Evolutionary conservation across 2,888 invertebrate species (phyloP).

Genomic region (Thecocarcelia acutangulata): DNA sequence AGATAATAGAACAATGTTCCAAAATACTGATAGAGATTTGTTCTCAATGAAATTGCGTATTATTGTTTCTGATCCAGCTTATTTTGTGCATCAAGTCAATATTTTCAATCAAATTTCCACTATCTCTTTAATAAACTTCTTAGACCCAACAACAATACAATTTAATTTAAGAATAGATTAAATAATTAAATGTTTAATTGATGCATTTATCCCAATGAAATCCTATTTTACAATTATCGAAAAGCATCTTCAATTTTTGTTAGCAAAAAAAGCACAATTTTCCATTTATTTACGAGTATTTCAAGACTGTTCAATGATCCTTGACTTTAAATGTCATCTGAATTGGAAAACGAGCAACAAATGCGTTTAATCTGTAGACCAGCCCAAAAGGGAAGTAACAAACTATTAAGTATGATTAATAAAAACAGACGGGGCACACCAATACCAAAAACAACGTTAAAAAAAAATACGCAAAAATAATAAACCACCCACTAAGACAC

Average conservation of each 20-base stretch:
- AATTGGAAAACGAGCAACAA: constrained; percentile 67
- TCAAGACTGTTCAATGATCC: constrained; percentile 71
- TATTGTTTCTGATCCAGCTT: too few relatives aligned
- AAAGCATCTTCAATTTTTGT: constrained; percentile 5
- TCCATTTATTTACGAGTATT: constrained; percentile 65
- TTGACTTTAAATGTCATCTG: constrained; percentile 53
- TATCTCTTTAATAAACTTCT: too few relatives aligned
- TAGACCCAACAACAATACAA: too few relatives aligned
- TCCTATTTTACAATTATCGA: neutral
- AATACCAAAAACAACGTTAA: constrained; percentile 50
- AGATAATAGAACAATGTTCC: too few relatives aligned
- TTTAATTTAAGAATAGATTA: too few relatives aligned
- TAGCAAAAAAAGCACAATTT: constrained; percentile 56
- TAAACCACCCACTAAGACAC: constrained; percentile 68
- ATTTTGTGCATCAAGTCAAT: too few relatives aligned
- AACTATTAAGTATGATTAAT: constrained; percentile 69
- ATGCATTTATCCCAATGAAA: neutral
- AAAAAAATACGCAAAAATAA: constrained; percentile 59
- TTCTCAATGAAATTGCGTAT: too few relatives aligned
- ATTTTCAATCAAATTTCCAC: too few relatives aligned
- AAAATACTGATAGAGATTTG: too few relatives aligned
- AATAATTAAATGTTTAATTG: too few relatives aligned
- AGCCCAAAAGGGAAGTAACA: constrained; percentile 70
- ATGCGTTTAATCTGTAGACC: constrained; percentile 70
- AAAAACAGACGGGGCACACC: constrained; percentile 57